Base-by-base conservation (phyloP, 1,140 invertebrate genomes). In the Chironomus striatipennis region DNA sequence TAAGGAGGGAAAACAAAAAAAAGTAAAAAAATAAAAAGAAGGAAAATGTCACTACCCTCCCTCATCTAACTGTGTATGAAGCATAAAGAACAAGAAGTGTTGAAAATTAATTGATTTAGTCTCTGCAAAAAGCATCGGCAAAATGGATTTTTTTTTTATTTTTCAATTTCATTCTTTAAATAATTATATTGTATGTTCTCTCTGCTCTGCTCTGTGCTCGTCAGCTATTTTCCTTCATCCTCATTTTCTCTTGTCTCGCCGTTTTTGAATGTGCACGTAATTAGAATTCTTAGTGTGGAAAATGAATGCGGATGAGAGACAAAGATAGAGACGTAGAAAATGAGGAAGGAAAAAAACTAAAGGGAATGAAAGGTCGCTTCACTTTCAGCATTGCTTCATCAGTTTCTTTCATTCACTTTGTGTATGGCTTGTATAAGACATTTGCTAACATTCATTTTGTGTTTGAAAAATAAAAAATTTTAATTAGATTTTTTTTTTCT, bases 31-130 rank as follows among this genome's bases (percentile, higher is more conserved):
- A 57, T 12, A n/a, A 15, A 57, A 5, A 57, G 47, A 57, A 57
- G n/a, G 43, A 57, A 57, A n/a, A n/a, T 70, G 9, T 70, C 10
- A 18, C 65, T 20, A 18, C 18, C 10, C 18, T 70, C 20, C 20
- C 17, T 5, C 24, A 34, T 34, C 24, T 34, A 34, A 34, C 20
- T 70, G 17, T 20, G 64, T 17, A 20, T 18, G 18, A 20, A 9
- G 18, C 7, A 21, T 18, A 34, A 34, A 34, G 24, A 67, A 67
- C 3, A 67, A 20, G 20, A 70, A 70, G 65, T 70, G 65, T 70
- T 70, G 65, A 70, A 70, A 70, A 70, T 70, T 70, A 70, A 70
- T 70, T 70, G 65, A 70, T 70, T 70, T 70, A 70, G 65, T 70
- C 65, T 70, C 65, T 20, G n/a, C 65, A 18, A 7, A 10, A 18